Conservation (phyloP, 2,797 vertebrate species). For the Fundulus diaphanus region DNA sequence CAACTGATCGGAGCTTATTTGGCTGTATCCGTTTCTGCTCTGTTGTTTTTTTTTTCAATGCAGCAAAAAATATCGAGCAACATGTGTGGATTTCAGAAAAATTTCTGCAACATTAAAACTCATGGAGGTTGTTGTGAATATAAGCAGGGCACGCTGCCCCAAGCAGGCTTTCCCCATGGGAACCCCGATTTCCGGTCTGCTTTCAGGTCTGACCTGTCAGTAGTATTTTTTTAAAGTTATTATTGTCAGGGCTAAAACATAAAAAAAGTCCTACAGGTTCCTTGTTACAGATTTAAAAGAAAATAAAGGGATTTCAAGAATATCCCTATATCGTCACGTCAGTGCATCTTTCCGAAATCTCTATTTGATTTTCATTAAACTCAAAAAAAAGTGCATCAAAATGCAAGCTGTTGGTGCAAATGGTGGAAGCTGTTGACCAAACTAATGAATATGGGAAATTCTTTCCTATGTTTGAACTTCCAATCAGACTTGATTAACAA, state of each 20-base stretch:
- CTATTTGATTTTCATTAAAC: neutral
- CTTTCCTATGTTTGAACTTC: no score
- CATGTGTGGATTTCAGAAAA: neutral
- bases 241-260: no score
- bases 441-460: neutral
- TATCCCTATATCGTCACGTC: no score
- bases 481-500: no score
- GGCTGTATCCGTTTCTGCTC: neutral
- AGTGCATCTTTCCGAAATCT: neutral
- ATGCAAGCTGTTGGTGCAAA: neutral
- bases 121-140: neutral
- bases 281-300: no score
- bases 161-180: neutral
- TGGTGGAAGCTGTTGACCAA: neutral
- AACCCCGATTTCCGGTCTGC: neutral
- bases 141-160: neutral
- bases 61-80: neutral
- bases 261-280: no score
- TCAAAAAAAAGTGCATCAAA: neutral
- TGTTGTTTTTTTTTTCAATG: neutral
- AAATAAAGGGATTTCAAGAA: no score
- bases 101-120: neutral
- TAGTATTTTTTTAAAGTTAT: no score
- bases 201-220: no score
- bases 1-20: neutral